A percentile compares a stretch with the other conserved stretches of the same genome.
Conservation (phyloP, 2,888 invertebrate genomes). For the Leptinotarsa tumamoca region DNA sequence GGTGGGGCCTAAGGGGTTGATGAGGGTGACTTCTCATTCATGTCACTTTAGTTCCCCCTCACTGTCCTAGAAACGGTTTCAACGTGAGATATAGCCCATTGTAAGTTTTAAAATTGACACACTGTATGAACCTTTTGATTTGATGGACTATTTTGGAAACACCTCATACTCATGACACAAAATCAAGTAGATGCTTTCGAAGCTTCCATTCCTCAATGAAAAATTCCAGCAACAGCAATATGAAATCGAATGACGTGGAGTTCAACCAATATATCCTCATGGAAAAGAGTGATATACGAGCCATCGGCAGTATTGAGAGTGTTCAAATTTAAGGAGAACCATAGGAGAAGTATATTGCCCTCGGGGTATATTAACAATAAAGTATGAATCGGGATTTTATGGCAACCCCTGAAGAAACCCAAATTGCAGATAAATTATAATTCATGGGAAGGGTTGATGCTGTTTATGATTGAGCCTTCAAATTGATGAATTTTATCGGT, state of each 20-base stretch:
- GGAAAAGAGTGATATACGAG: constrained; percentile 14
- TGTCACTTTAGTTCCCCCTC: too few species aligned
- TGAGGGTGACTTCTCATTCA: too few species aligned
- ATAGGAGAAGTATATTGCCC: background rate
- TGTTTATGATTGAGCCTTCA: background rate
- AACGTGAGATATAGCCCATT: too few species aligned
- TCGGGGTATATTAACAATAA: constrained; percentile 2
- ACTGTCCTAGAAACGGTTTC: too few species aligned
- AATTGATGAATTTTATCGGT: background rate
- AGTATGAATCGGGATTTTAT: background rate
- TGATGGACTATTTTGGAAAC: background rate
- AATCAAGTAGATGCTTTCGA: background rate
- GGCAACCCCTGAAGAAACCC: background rate
- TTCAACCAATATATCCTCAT: constrained; percentile 7
- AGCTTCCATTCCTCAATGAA: background rate
- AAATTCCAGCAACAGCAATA: background rate
- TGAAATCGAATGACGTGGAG: constrained; percentile 1
- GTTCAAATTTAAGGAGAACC: constrained; percentile 1
- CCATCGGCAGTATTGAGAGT: constrained; percentile 6
- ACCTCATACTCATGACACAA: background rate
- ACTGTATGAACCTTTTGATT: too few species aligned
- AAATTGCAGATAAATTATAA: background rate
- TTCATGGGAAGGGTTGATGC: background rate
- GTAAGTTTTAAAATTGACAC: too few species aligned
- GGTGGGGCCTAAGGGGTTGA: too few species aligned